Conservation (phyloP, 2,888 invertebrate species). For the Synanthedon myopaeformis region DNA sequence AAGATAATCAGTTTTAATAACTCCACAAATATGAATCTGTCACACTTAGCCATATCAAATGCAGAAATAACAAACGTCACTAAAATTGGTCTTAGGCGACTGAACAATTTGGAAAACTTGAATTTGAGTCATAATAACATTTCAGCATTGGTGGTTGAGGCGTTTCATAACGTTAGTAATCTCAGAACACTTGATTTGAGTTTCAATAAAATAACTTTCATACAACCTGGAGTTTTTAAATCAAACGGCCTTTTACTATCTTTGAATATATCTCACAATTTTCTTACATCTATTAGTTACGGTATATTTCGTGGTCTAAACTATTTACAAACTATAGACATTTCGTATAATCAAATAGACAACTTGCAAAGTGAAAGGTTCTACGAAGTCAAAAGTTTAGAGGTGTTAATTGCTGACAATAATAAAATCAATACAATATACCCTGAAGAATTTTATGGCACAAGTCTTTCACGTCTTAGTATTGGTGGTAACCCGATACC, state of each 20-base stretch:
- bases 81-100: slow-evolving; percentile 17
- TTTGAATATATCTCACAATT: slow-evolving; percentile 44
- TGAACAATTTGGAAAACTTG: slow-evolving; percentile 21
- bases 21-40: slow-evolving; percentile 13
- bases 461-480: slow-evolving; percentile 27
- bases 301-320: slow-evolving; percentile 36
- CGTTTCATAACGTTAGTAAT: slow-evolving; percentile 21
- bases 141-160: slow-evolving; percentile 17
- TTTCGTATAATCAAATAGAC: slow-evolving; percentile 36
- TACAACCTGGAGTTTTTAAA: slow-evolving; percentile 41
- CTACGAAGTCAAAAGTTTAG: slow-evolving; percentile 27
- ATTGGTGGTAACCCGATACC: slow-evolving; percentile 48
- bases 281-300: slow-evolving; percentile 24
- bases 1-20: slow-evolving; percentile 16
- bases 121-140: slow-evolving; percentile 29
- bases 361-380: slow-evolving; percentile 37
- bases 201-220: slow-evolving; percentile 29
- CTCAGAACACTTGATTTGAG: slow-evolving; percentile 34
- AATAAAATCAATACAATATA: slow-evolving; percentile 31
- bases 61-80: slow-evolving; percentile 23
- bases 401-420: slow-evolving; percentile 32
- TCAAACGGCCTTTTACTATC: slow-evolving; percentile 22
- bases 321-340: slow-evolving; percentile 28
- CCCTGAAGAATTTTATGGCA: slow-evolving; percentile 27
- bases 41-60: slow-evolving; percentile 22